Conservation (phyloP, 1,140 invertebrate genomes). For the Bombus haemorrhoidalis region DNA sequence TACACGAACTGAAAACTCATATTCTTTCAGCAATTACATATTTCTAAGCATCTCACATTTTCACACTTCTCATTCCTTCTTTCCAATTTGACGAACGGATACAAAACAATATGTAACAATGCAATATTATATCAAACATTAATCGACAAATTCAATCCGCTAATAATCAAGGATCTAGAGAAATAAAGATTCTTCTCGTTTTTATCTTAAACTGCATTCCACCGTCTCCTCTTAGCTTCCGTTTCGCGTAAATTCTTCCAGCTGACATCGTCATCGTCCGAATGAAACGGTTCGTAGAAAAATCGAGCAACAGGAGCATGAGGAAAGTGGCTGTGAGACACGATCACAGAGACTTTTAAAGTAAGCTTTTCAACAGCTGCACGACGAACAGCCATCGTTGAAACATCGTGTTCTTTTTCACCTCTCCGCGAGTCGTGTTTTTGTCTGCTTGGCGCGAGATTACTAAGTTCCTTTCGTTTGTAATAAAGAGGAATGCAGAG, state of each 20-base stretch:
- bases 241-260: not conserved
- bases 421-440: not conserved
- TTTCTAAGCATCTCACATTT: too few species aligned
- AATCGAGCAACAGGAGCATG: not conserved
- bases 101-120: not conserved
- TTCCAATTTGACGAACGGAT: not conserved
- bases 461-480: constrained; percentile 13
- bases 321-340: not conserved
- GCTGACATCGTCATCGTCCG: not conserved
- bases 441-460: not conserved
- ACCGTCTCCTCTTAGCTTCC: not conserved
- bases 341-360: constrained; percentile 21
- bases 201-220: not conserved
- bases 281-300: constrained; percentile 20
- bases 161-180: not conserved
- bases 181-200: not conserved
- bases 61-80: too few species aligned
- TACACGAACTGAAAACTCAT: too few species aligned
- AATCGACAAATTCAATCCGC: not conserved
- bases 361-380: not conserved
- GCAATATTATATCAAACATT: not conserved
- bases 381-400: not conserved
- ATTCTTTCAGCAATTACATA: too few species aligned
- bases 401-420: not conserved
- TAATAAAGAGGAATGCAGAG: not conserved